Percentiles rank a stretch among this genome's conserved stretches.
These are phyloP conservation scores for Glyphotaelius pellucidus DNA, from an alignment of 2,888 invertebrate genomes.

Conservation along the genomic window DNA sequence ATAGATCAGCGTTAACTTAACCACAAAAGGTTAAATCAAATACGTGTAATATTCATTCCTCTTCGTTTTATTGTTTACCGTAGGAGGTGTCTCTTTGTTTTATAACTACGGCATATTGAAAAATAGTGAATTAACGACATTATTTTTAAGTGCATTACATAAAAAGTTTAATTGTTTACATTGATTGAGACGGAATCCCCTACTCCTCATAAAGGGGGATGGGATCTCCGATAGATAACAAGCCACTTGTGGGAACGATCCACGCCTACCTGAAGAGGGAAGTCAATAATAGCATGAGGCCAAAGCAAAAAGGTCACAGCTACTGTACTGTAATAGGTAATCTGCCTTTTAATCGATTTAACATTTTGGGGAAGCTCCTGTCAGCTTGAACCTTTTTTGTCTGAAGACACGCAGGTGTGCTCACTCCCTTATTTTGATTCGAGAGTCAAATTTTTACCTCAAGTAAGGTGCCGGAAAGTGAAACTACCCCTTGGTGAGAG, in stretches of 20 bases:
- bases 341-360: not conserved
- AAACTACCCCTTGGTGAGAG: slow-evolving; percentile 18
- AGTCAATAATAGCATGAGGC: not conserved
- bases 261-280: not conserved
- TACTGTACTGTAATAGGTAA: not conserved
- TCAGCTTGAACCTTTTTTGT: not conserved
- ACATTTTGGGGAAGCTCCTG: not conserved
- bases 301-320: not conserved
- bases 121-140: not conserved
- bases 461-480: not conserved
- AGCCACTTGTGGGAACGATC: not conserved
- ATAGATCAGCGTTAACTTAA: not conserved
- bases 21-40: not conserved
- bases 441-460: not conserved
- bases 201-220: not conserved
- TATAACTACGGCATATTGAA: not conserved
- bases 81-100: not conserved
- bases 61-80: not conserved
- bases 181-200: not conserved
- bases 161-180: not conserved
- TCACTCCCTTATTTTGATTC: not conserved
- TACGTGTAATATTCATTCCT: not conserved
- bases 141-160: not conserved
- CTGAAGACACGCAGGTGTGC: not conserved
- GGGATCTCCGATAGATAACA: slow-evolving; percentile 12